phyloP scores from a whole-genome alignment of 2,797 vertebrate genomes.

The Phrynocephalus forsythii region DNA sequence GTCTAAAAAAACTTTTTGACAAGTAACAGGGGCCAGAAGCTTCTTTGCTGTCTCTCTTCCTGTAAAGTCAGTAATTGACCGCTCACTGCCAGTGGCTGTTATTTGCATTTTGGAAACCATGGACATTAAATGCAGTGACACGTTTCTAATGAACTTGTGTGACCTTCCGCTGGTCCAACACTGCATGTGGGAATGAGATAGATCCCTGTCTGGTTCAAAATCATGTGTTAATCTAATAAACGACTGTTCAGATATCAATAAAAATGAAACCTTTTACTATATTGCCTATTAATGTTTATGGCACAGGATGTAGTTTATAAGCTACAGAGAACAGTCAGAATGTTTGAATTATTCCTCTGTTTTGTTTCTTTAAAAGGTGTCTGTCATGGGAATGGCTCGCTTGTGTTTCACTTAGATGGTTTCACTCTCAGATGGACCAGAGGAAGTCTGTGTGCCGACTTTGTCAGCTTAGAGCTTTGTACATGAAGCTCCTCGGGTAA shows the following conservation, averaged over 20 bases:
- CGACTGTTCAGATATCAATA: neutral
- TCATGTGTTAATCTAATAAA: neutral
- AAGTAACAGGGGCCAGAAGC: no score
- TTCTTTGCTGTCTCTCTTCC: no score
- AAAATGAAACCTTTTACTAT: neutral
- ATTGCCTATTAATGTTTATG: neutral
- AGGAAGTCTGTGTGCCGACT: neutral
- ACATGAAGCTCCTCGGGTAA: neutral
- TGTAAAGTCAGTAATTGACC: neutral
- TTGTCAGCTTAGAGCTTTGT: neutral
- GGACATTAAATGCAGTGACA: neutral
- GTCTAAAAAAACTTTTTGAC: no score
- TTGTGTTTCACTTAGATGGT: neutral
- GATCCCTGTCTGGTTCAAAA: neutral
- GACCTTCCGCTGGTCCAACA: neutral
- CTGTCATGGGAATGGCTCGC: neutral
- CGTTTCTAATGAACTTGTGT: neutral
- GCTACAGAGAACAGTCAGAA: neutral
- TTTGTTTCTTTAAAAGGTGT: neutral
- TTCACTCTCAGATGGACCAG: neutral
- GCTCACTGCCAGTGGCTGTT: neutral
- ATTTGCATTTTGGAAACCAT: neutral
- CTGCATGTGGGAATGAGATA: neutral
- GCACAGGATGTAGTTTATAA: neutral
- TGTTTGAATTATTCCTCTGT: neutral